phyloP scores from a whole-genome alignment of 2,888 invertebrate genomes.

The Clivina fossor region DNA sequence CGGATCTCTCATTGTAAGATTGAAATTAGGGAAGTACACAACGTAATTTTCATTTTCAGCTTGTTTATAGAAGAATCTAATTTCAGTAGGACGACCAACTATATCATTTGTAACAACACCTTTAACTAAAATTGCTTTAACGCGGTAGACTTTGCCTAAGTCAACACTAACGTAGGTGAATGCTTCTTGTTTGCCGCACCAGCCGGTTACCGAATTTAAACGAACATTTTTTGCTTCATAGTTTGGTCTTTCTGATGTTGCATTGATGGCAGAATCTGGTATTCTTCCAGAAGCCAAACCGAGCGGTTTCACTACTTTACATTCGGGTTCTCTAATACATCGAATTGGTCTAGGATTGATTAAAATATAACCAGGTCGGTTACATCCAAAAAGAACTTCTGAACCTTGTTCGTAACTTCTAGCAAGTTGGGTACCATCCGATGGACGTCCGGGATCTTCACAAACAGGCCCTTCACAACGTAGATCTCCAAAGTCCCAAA shows the following conservation, averaged over 20 bases:
- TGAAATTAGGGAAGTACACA: constrained; percentile 96
- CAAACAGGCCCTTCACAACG: constrained; percentile 96
- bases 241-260: constrained; percentile 89
- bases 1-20: constrained; percentile 91
- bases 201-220: constrained; percentile 89
- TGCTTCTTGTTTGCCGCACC: constrained; percentile 96
- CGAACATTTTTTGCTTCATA: constrained; percentile 89
- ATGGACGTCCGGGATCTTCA: constrained; percentile 91
- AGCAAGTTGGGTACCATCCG: constrained; percentile 85
- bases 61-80: constrained; percentile 95
- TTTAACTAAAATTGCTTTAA: constrained; percentile 90
- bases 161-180: constrained; percentile 96
- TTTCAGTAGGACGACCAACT: constrained; percentile 93
- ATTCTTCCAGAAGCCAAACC: constrained; percentile 90
- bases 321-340: constrained; percentile 90
- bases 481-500: constrained; percentile 97
- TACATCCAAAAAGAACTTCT: constrained; percentile 87
- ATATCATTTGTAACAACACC: constrained; percentile 94
- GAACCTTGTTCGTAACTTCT: constrained; percentile 86
- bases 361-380: constrained; percentile 87
- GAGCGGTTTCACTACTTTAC: constrained; percentile 87
- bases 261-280: constrained; percentile 93
- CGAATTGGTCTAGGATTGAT: constrained; percentile 89
- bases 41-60: constrained; percentile 92
- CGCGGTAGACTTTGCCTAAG: constrained; percentile 87